phyloP scores from a whole-genome alignment of 1,140 invertebrate species.

The Holotrichia oblita region DNA sequence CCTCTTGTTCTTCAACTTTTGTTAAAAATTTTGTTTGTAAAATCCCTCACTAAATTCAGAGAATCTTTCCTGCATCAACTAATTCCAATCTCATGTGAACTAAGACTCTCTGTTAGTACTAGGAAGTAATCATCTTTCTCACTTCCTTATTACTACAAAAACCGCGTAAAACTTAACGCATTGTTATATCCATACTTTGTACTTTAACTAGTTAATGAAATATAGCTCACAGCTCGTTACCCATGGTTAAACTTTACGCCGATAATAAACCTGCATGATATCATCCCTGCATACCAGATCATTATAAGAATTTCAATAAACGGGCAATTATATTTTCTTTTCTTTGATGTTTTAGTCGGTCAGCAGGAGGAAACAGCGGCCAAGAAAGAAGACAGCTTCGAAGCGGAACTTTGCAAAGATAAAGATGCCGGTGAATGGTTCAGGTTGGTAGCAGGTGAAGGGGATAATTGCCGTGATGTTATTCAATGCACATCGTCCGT shows the following conservation, averaged over 20 bases:
- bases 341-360: slow-evolving; percentile 62
- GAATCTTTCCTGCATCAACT: too few relatives aligned
- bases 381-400: slow-evolving; percentile 87
- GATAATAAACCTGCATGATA: not conserved
- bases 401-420: slow-evolving; percentile 90
- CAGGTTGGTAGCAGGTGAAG: slow-evolving; percentile 86
- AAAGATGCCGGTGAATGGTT: slow-evolving; percentile 97
- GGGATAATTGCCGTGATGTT: slow-evolving; percentile 93
- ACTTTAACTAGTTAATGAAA: not conserved
- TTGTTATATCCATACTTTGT: too few relatives aligned
- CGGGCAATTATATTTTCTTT: not conserved
- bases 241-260: not conserved
- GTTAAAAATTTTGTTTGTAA: too few relatives aligned
- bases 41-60: too few relatives aligned
- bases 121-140: too few relatives aligned
- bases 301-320: not conserved
- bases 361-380: slow-evolving; percentile 67
- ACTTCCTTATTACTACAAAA: too few relatives aligned
- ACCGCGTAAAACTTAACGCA: too few relatives aligned
- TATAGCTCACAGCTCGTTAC: slow-evolving; percentile 5
- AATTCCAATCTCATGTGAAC: too few relatives aligned
- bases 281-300: not conserved
- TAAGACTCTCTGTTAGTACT: too few relatives aligned
- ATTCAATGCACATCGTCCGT: slow-evolving; percentile 94
- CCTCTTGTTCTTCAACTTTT: too few relatives aligned